phyloP scores from a whole-genome alignment of 37 sponge, comb jelly and placozoan species.

The Beroe forskalii region DNA sequence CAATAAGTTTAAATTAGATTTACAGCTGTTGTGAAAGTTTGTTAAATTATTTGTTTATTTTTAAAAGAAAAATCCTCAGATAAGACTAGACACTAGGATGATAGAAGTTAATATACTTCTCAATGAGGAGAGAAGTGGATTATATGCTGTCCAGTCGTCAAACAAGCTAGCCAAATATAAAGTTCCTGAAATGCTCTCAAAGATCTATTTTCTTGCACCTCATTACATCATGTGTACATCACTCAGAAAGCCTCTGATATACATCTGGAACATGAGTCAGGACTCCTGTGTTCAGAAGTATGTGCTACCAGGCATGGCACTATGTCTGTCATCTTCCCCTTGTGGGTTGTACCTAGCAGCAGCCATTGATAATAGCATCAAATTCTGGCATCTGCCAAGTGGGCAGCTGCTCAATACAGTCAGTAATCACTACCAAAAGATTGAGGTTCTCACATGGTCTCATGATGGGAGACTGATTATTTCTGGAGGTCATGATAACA shows the following conservation, averaged over 20 bases:
- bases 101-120: conserved; percentile 42
- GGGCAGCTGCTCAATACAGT: conserved; percentile 6
- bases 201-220: not conserved
- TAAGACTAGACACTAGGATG: too few relatives aligned
- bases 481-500: conserved; percentile 82
- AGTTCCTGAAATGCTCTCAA: conserved; percentile 2
- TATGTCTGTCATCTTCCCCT: conserved; percentile 11
- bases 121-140: conserved; percentile 7
- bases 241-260: conserved; percentile 3
- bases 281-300: conserved; percentile 57
- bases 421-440: conserved; percentile 79
- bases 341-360: conserved; percentile 50
- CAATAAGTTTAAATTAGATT: too few relatives aligned
- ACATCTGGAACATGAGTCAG: conserved; percentile 47
- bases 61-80: too few relatives aligned
- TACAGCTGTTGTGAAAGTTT: too few relatives aligned
- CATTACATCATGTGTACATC: conserved; percentile 1
- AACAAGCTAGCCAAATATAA: conserved; percentile 13
- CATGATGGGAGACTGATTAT: conserved; percentile 75
- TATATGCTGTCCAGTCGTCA: conserved; percentile 13
- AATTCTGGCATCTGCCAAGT: conserved; percentile 31
- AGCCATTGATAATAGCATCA: not conserved
- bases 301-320: conserved; percentile 29
- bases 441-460: conserved; percentile 70
- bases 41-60: too few relatives aligned